A percentile compares a stretch with the other conserved stretches of the same genome.
These are phyloP conservation scores for Myanophis thanlyinensis DNA, from an alignment of 2,113 vertebrate genomes.

Conservation along the genomic window DNA sequence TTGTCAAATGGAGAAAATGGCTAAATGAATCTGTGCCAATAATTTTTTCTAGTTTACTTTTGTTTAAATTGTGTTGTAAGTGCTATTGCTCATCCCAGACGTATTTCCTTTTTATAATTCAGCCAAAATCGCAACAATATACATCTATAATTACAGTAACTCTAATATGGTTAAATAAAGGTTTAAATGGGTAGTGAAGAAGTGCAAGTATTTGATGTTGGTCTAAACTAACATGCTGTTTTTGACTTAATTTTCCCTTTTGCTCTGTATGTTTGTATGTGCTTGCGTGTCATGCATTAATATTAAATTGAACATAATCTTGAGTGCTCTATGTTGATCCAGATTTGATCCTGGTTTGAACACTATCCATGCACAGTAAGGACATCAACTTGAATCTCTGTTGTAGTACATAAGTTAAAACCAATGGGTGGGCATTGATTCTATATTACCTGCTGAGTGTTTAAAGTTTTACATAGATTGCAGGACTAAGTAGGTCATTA, in stretches of 20 bases:
- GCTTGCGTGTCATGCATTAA: neutral
- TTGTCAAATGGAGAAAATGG: neutral
- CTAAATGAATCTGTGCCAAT: neutral
- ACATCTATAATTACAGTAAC: neutral
- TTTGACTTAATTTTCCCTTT: slow-evolving; percentile 14
- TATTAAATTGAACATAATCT: slow-evolving; percentile 14
- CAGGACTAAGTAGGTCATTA: neutral
- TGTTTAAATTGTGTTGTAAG: neutral
- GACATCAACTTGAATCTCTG: slow-evolving; percentile 39
- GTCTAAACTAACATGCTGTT: neutral
- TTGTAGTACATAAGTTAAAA: slow-evolving; percentile 14
- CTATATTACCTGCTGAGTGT: neutral
- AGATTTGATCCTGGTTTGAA: slow-evolving; percentile 48
- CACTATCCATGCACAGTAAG: neutral
- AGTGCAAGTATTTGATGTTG: neutral
- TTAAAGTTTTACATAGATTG: neutral
- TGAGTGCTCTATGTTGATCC: neutral
- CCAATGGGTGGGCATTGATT: neutral
- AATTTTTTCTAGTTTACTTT: neutral
- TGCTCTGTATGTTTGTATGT: slow-evolving; percentile 17
- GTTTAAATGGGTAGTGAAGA: neutral
- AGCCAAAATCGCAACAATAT: neutral
- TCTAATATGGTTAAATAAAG: neutral
- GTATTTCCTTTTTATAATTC: neutral
- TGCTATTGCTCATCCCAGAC: neutral